These are phyloP conservation scores for Matsumurasca onukii DNA, from an alignment of 1,140 invertebrate genomes.

Conservation along the genomic window DNA sequence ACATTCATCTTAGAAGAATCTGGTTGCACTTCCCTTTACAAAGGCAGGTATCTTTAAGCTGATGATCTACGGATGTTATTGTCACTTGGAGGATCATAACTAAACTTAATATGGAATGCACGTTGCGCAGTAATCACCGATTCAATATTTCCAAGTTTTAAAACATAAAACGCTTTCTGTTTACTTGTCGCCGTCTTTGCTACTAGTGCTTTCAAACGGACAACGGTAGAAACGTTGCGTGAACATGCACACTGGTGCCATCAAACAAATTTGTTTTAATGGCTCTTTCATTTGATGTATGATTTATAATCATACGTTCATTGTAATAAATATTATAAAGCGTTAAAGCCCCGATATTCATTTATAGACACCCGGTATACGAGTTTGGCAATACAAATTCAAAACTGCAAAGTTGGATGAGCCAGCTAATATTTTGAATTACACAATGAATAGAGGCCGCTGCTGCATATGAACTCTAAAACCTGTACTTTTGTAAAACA, in stretches of 20 bases:
- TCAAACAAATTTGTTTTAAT: background rate
- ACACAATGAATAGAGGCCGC: no score
- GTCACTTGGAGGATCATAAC: background rate
- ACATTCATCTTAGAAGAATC: background rate
- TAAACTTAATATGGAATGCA: background rate
- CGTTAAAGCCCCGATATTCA: background rate
- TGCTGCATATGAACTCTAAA: no score
- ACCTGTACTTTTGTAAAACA: no score
- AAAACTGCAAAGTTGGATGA: no score
- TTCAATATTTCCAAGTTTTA: background rate
- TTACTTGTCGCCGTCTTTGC: background rate
- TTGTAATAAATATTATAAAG: background rate
- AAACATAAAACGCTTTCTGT: background rate
- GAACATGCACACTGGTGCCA: background rate
- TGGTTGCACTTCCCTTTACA: background rate
- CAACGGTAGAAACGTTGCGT: background rate
- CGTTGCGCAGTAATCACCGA: conserved; percentile 1
- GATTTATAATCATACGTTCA: background rate
- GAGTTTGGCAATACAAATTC: no score
- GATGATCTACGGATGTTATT: background rate
- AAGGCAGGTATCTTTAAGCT: background rate
- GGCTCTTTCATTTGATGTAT: background rate
- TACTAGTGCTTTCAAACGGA: conserved; percentile 4
- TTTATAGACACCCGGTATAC: background rate
- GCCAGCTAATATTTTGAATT: no score